Percentiles rank a stretch among this genome's conserved stretches.
Conservation (phyloP, 2,113 vertebrate species). For the Syngnathus floridae region DNA sequence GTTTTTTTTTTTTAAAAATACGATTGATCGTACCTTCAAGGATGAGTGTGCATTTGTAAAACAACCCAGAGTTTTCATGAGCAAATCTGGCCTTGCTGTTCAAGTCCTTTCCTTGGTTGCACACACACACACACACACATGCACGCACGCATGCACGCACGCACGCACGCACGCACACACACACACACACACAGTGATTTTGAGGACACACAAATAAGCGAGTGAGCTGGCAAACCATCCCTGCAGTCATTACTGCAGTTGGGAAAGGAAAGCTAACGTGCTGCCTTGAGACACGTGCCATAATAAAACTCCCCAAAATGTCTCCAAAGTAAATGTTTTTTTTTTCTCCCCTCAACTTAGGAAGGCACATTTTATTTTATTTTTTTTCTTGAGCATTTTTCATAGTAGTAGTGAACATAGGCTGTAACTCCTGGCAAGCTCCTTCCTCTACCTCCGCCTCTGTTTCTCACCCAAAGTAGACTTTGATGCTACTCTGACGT, state of each 20-base stretch:
- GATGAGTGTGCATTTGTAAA: constrained; percentile 13
- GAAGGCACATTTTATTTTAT: constrained; percentile 2
- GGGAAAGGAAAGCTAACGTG: constrained; percentile 29
- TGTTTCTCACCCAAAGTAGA: constrained; percentile 26
- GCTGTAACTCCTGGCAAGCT: constrained; percentile 10
- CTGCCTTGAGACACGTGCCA: constrained; percentile 39
- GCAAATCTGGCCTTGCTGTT: constrained; percentile 42
- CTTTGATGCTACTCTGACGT: constrained; percentile 50
- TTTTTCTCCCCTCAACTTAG: constrained; percentile 6
- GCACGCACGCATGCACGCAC: too few relatives aligned
- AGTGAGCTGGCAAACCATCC: constrained; percentile 42
- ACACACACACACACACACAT: constrained; percentile 10
- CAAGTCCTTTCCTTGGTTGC: background rate
- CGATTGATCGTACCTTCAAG: constrained; percentile 32
- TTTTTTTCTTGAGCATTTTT: constrained; percentile 1
- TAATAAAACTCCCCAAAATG: constrained; percentile 42
- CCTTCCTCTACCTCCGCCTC: constrained; percentile 6
- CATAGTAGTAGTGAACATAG: background rate
- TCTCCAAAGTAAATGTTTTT: constrained; percentile 19
- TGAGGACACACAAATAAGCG: constrained; percentile 43
- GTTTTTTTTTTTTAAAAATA: too few relatives aligned
- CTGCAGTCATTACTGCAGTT: constrained; percentile 43
- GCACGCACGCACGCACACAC: constrained; percentile 16
- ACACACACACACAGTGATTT: constrained; percentile 16
- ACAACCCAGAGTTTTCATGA: constrained; percentile 31